Conservation (phyloP, 2,113 vertebrate genomes). For the Ivindomyrus marchei region DNA sequence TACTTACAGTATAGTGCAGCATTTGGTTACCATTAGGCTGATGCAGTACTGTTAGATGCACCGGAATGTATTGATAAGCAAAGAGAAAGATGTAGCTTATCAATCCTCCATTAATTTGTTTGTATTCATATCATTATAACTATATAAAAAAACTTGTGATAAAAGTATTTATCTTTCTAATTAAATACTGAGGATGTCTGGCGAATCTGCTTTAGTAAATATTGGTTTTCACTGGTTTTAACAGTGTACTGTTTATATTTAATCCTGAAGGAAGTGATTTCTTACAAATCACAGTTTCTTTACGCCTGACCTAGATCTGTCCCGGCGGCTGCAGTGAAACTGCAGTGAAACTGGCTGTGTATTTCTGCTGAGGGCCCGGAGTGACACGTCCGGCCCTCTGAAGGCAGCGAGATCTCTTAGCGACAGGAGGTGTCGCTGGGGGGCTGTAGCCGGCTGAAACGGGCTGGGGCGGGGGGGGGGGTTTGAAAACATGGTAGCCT, state of each 20-base stretch:
- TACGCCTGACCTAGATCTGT: conserved; percentile 51
- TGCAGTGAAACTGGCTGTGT: conserved; percentile 34
- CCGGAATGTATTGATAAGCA: not conserved
- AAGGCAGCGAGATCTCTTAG: conserved; percentile 28
- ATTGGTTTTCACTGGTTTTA: not conserved
- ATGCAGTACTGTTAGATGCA: not conserved
- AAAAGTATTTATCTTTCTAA: not conserved
- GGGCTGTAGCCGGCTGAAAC: not conserved
- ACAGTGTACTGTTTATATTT: not conserved
- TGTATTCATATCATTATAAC: not conserved
- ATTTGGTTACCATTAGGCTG: not conserved
- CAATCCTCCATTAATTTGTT: not conserved
- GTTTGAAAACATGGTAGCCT: not conserved
- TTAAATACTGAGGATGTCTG: not conserved
- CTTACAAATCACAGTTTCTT: conserved; percentile 44
- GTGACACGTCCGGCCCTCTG: conserved; percentile 38
- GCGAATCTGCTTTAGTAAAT: not conserved
- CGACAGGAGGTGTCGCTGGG: not conserved
- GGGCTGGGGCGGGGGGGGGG: not conserved
- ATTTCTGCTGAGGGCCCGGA: conserved; percentile 34
- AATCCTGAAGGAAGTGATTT: conserved; percentile 17
- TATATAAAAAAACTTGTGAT: not conserved
- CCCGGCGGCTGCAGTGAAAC: conserved; percentile 42
- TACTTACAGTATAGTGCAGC: not conserved
- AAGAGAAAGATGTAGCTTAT: not conserved